These are phyloP conservation scores for Porites rus DNA, from an alignment of 92 coral and sea anemone genomes.

Conservation along the genomic window DNA sequence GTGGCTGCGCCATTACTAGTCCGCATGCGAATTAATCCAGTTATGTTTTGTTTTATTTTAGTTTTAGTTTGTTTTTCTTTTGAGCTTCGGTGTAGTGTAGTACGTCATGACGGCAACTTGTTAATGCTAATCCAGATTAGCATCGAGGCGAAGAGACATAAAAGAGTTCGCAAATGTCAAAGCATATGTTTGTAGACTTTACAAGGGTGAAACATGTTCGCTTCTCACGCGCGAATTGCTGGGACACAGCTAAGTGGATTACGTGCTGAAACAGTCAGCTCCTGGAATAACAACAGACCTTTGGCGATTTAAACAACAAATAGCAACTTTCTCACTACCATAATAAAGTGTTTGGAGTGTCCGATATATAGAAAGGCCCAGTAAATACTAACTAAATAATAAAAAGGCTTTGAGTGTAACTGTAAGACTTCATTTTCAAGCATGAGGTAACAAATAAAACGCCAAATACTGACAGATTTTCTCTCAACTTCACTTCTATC, in stretches of 20 bases:
- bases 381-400: too few species aligned
- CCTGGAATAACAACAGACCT: too few species aligned
- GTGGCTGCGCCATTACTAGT: too few species aligned
- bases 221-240: background rate
- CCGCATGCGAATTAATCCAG: background rate
- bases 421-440: too few species aligned
- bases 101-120: conserved; percentile 1
- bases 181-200: background rate
- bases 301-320: background rate
- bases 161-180: background rate
- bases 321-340: background rate
- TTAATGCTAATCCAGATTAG: background rate
- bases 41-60: background rate
- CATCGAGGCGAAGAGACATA: background rate
- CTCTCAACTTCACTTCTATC: too few species aligned
- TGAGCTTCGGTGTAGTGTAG: background rate
- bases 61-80: background rate
- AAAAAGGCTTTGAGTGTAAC: too few species aligned
- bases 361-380: too few species aligned
- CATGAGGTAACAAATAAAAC: too few species aligned
- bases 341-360: too few species aligned
- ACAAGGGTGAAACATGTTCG: background rate
- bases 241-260: too few species aligned
- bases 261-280: background rate
- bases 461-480: too few species aligned